A percentile compares a stretch with the other conserved stretches of the same genome.
phyloP scores from a whole-genome alignment of 2,113 vertebrate species.

The Actinemys pallida region DNA sequence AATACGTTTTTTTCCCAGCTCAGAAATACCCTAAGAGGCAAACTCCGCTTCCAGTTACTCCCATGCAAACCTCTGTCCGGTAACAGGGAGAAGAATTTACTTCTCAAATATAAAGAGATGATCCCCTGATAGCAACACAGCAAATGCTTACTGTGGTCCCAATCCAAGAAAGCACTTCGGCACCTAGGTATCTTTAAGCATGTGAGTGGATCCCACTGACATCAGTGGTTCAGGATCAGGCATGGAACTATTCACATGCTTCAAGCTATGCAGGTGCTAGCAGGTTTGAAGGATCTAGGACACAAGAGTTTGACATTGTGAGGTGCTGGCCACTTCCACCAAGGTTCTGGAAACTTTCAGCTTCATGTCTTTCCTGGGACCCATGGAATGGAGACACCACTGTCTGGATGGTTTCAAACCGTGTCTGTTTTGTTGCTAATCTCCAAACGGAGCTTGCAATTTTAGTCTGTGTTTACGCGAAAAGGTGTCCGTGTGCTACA shows the following conservation, averaged over 20 bases:
- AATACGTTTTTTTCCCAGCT: neutral
- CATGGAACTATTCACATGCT: neutral
- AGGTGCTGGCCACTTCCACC: neutral
- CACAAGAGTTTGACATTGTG: neutral
- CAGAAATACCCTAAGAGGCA: neutral
- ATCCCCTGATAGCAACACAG: rapidly evolving
- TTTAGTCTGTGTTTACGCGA: neutral
- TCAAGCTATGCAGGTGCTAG: neutral
- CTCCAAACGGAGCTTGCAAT: neutral
- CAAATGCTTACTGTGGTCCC: rapidly evolving
- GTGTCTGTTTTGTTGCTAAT: neutral
- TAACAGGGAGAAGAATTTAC: rapidly evolving
- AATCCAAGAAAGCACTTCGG: rapidly evolving
- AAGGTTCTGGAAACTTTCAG: neutral
- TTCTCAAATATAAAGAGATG: neutral
- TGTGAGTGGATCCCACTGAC: neutral
- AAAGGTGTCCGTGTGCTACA: neutral
- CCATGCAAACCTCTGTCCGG: rapidly evolving
- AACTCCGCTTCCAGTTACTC: neutral
- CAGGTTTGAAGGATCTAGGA: neutral
- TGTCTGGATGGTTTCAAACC: neutral
- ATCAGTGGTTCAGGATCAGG: neutral
- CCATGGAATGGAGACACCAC: neutral
- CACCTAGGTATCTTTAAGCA: rapidly evolving
- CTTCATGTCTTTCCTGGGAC: neutral